Conservation (phyloP, 2,888 invertebrate genomes). For the Amaurobius ferox region DNA sequence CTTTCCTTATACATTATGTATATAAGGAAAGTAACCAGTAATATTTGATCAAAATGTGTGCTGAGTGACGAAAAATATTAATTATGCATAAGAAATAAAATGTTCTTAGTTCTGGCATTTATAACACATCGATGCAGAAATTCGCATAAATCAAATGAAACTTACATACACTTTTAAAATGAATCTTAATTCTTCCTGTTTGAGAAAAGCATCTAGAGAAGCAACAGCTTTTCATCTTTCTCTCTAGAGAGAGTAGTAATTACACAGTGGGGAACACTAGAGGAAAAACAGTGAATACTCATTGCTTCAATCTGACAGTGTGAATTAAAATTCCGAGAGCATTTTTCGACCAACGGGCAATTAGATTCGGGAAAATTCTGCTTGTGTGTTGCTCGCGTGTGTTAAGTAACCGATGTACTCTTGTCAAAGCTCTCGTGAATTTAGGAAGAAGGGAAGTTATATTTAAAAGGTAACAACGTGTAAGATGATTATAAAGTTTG, state of each 20-base stretch:
- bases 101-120: no score
- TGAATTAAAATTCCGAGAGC: slow-evolving; percentile 60
- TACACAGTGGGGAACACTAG: slow-evolving; percentile 44
- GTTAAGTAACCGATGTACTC: slow-evolving; percentile 23
- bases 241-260: slow-evolving; percentile 34
- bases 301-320: slow-evolving; percentile 47
- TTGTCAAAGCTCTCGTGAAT: background rate
- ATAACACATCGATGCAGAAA: no score
- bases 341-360: slow-evolving; percentile 64
- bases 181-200: slow-evolving; percentile 7
- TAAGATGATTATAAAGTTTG: no score
- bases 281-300: slow-evolving; percentile 26
- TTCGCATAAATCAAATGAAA: no score
- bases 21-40: no score
- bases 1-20: no score
- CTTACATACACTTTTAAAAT: background rate
- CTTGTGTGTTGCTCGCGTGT: slow-evolving; percentile 52
- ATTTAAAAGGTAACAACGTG: no score
- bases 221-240: background rate
- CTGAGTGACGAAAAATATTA: no score
- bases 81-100: no score
- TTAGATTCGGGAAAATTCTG: slow-evolving; percentile 40
- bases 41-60: no score
- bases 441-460: background rate
- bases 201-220: background rate